Base-by-base conservation (phyloP, 2,797 vertebrate species). In the Lemur catta region DNA sequence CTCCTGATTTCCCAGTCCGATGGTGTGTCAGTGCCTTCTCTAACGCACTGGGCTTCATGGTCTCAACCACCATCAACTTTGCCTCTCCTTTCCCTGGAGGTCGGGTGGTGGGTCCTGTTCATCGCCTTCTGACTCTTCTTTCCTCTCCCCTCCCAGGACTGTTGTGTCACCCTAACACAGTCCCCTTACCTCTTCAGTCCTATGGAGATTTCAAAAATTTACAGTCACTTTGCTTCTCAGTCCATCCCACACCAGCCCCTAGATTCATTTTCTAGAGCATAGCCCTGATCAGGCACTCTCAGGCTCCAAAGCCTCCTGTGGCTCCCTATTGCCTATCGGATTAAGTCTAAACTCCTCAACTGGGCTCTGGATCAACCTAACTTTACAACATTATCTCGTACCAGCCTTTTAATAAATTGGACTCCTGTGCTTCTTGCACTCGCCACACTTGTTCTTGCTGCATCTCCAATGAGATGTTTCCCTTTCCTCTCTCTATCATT, bases 141-240 rank as follows among this genome's bases (percentile, higher is more conserved):
- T n/a, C n/a, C 65, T 80, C 18, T 41, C 35, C 8, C 41, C 5
- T 8, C 20, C 52, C 43, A 48, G 59, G 17, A 26, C 18, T 6
- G 1, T 17, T 15, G 1, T 2, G 17, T 13, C 52, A n/a, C 13
- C 38, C 48, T 2, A 3, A 6, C 0, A 1, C 0, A 1, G 57
- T 26, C 63, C 35, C 67, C 24, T 85, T 13, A 6, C n/a, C 11
- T n/a, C 79, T 33, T 41, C 1, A 2, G 6, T 9, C 43, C 41
- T 8, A 1, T 0, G 7, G 46, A 59, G 17, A 24, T 4, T 55
- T 41, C 38, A 26, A 46, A 61, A 35, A 61, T 33, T 59, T 12
- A 0, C 20, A 4, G 14, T 35, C 5, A 0, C n/a, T 76, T 82
- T 2, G 0, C 48, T 18, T 43, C 72, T 88, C 76, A 6, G 50